Percentiles rank a stretch among this genome's conserved stretches.
Evolutionary conservation across 2,888 invertebrate species (phyloP).

Genomic region (Hecatera dysodea): DNA sequence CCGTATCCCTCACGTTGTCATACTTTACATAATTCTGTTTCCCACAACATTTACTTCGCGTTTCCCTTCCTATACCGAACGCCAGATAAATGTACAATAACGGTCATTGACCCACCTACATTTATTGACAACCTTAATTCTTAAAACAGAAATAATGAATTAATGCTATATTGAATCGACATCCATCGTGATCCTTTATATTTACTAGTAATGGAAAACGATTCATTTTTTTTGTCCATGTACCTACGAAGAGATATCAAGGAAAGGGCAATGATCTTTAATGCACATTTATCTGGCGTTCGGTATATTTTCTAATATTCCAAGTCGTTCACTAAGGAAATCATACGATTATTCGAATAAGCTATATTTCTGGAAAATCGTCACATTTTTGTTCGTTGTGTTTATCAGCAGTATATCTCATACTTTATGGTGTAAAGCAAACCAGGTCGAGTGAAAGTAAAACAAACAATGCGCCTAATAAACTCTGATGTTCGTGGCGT

Average conservation of each 20-base stretch:
- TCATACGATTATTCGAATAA: conserved; percentile 9
- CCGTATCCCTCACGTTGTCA: conserved; percentile 27
- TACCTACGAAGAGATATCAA: too few relatives aligned
- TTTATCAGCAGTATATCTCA: conserved; percentile 15
- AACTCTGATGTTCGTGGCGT: conserved; percentile 35
- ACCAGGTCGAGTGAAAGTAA: conserved; percentile 63
- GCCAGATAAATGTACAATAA: too few relatives aligned
- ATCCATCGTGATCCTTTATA: too few relatives aligned
- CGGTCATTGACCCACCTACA: too few relatives aligned
- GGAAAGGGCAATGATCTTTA: too few relatives aligned
- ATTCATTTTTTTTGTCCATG: too few relatives aligned
- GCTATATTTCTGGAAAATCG: not conserved
- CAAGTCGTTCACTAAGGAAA: conserved; percentile 33
- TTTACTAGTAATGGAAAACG: too few relatives aligned
- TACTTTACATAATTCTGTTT: conserved; percentile 74
- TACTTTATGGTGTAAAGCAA: conserved; percentile 32
- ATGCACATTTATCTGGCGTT: too few relatives aligned
- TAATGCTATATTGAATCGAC: too few relatives aligned
- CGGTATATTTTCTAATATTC: conserved; percentile 81
- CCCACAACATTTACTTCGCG: conserved; percentile 63
- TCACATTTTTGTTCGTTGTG: not conserved
- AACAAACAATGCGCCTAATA: conserved; percentile 50
- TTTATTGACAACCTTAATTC: too few relatives aligned
- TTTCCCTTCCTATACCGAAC: conserved; percentile 82
- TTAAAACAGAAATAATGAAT: too few relatives aligned